Conservation (phyloP, 1,140 invertebrate genomes). For the Drosophila arizonae region DNA sequence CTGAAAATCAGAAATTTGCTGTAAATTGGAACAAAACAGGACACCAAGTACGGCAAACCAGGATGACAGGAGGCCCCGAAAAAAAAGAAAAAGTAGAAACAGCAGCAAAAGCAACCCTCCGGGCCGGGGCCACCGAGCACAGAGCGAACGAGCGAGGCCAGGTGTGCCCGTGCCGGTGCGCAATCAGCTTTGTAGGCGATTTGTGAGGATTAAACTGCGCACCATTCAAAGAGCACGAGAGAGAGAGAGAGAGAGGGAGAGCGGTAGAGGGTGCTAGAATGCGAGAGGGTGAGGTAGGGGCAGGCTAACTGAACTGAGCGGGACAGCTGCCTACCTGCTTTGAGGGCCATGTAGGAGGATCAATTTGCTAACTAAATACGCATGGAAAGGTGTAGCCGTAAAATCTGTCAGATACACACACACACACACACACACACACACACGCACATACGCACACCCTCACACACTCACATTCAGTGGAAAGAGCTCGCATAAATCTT, state of each 20-base stretch:
- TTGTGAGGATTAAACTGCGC: slow-evolving; percentile 80
- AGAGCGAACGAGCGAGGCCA: slow-evolving; percentile 12
- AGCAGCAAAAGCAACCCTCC: slow-evolving; percentile 49
- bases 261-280: not conserved
- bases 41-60: slow-evolving; percentile 36
- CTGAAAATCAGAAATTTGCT: slow-evolving; percentile 32
- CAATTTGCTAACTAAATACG: slow-evolving; percentile 79
- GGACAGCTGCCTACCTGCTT: slow-evolving; percentile 65
- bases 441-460: not conserved
- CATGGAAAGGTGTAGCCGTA: slow-evolving; percentile 75
- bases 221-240: slow-evolving; percentile 26
- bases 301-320: not conserved
- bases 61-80: slow-evolving; percentile 34
- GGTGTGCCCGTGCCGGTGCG: slow-evolving; percentile 74
- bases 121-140: slow-evolving; percentile 12
- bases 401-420: slow-evolving; percentile 71
- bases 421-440: slow-evolving; percentile 29
- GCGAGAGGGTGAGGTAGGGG: not conserved
- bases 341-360: slow-evolving; percentile 61
- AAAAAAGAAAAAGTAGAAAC: not conserved
- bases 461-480: not conserved
- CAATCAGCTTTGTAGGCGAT: slow-evolving; percentile 81
- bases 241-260: not conserved
- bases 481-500: slow-evolving; percentile 57
- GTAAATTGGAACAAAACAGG: slow-evolving; percentile 45